Conservation (phyloP, 1,140 invertebrate species). For the Temnothorax nylanderi region DNA sequence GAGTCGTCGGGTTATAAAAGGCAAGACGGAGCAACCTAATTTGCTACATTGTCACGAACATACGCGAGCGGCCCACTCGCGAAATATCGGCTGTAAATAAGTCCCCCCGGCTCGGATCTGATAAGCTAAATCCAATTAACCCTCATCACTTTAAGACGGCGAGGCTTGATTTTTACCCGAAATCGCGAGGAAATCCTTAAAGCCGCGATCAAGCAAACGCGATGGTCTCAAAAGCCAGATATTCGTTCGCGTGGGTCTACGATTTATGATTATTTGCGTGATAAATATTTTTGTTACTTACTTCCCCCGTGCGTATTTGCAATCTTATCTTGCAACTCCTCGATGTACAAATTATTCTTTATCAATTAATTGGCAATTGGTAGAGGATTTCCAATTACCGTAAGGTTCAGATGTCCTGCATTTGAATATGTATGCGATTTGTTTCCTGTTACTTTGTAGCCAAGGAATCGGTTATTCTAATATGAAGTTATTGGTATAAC, state of each 20-base stretch:
- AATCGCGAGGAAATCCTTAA: slow-evolving; percentile 17
- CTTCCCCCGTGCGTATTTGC: neutral
- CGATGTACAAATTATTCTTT: neutral
- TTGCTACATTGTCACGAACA: slow-evolving; percentile 66
- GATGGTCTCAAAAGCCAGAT: neutral
- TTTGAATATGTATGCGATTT: neutral
- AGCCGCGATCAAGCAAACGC: slow-evolving; percentile 3
- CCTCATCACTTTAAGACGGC: slow-evolving; percentile 35
- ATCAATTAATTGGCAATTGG: neutral
- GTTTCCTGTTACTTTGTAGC: neutral
- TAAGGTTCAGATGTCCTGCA: neutral
- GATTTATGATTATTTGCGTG: neutral
- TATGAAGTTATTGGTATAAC: slow-evolving; percentile 45
- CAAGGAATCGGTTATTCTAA: slow-evolving; percentile 41
- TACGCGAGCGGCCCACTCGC: slow-evolving; percentile 37
- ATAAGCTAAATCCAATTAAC: slow-evolving; percentile 65
- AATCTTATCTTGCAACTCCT: neutral
- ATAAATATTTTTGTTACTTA: neutral
- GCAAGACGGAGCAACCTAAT: slow-evolving; percentile 64
- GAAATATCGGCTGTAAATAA: slow-evolving; percentile 52
- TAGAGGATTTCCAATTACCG: neutral
- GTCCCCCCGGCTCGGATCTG: slow-evolving; percentile 42
- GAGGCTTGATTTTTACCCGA: slow-evolving; percentile 43
- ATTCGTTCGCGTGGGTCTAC: neutral
- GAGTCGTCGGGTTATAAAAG: slow-evolving; percentile 59